Base-by-base conservation (phyloP, 2,113 vertebrate species). In the Mesembrinibis cayennensis region DNA sequence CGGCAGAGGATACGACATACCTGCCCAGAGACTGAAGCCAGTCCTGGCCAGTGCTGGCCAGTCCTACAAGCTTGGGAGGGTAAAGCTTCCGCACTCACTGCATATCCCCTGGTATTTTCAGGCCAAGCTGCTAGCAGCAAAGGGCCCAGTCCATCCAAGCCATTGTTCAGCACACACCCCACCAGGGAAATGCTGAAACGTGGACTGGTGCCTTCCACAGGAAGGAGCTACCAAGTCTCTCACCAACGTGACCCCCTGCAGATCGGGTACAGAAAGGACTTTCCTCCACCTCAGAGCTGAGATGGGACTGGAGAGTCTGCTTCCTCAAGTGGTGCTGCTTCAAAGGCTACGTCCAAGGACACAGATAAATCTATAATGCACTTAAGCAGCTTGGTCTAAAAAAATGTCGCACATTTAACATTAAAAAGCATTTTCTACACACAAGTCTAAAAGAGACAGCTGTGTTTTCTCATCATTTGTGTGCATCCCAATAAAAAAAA, bases 401-500 rank as follows among this genome's bases (percentile, higher is more conserved):
- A 63, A 79, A 44, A 38, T 1, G 5, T 40, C 61, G 65, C 25
- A 34, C 4, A 3, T 66, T 81, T n/a, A 81, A 74, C n/a, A 69
- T 5, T 29, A 56, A 38, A 71, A 91, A 82, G 11, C 1, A 0
- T 56, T 84, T 91, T 69, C 76, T 79, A 44, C 23, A 61, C 34
- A 26, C 15, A 61, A 36, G 45, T 34, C 34, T 71, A 20, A 9
- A 38, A 88, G 32, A 87, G 38, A 62, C 10, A 59, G 40, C 30
- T 10, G 2, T 77, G 42, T 34, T 45, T 70, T 90, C 65, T 81
- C 61, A 55, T 40, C 19, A 45, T 25, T 56, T 59, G 18, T 6
- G 0, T 61, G 77, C 0, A 0, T 9, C 30, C 6, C 3, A 1
- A 40, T 53, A 30, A 53, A 44, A 79, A 76, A 72, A 76, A 71